Evolutionary conservation across 2,888 invertebrate genomes (phyloP).

Genomic region (Neocrepidodera transversa): DNA sequence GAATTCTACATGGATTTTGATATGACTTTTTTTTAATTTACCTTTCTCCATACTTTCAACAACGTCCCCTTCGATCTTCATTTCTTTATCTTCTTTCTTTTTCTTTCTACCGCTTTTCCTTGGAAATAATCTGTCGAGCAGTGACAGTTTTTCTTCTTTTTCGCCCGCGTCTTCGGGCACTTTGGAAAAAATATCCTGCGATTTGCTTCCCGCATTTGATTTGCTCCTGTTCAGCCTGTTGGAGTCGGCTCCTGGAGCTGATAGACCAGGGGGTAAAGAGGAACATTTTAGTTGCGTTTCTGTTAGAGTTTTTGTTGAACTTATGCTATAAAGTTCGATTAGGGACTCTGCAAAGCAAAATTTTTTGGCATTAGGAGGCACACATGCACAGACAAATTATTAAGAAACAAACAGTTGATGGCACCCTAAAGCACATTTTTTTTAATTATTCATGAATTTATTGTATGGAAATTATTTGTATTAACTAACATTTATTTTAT

Average conservation of each 20-base stretch:
- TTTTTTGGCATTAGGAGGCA: conserved; percentile 6
- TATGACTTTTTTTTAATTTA: no score
- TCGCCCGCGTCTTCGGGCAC: conserved; percentile 51
- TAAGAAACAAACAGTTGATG: background rate
- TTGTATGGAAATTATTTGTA: no score
- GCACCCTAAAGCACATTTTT: no score
- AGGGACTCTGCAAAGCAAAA: conserved; percentile 56
- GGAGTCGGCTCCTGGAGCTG: conserved; percentile 62
- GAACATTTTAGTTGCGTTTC: conserved; percentile 70
- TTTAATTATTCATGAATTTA: no score
- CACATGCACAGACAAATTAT: conserved; percentile 1
- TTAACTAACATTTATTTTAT: no score
- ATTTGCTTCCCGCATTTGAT: conserved; percentile 58
- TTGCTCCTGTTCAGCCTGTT: conserved; percentile 64
- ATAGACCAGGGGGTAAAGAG: conserved; percentile 69
- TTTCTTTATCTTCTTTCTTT: conserved; percentile 58
- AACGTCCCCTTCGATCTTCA: conserved; percentile 56
- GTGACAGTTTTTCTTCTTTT: conserved; percentile 63
- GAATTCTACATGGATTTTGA: no score
- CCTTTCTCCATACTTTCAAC: conserved; percentile 33
- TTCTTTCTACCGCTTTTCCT: conserved; percentile 77
- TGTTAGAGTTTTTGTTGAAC: conserved; percentile 40
- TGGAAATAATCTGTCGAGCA: conserved; percentile 72
- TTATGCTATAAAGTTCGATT: conserved; percentile 57
- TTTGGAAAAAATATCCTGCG: conserved; percentile 52